Conservation (phyloP, 2,113 vertebrate genomes). For the Salvator merianae region DNA sequence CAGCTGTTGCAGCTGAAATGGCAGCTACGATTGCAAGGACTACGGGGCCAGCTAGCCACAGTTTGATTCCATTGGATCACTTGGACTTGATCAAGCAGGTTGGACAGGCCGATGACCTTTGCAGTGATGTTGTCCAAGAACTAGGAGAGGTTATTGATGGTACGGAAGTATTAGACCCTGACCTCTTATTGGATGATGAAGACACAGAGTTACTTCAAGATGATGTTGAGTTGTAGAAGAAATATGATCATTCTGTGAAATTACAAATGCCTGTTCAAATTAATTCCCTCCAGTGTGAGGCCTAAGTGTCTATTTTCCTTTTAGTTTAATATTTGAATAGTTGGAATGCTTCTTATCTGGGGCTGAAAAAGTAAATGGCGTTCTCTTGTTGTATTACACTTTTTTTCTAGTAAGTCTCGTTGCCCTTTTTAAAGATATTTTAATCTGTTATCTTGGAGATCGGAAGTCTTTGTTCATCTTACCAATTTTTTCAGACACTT, state of each 20-base stretch:
- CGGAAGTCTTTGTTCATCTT: constrained; percentile 42
- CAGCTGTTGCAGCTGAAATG: constrained; percentile 78
- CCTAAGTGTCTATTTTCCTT: constrained; percentile 66
- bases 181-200: constrained; percentile 78
- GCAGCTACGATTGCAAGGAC: constrained; percentile 79
- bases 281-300: constrained; percentile 64
- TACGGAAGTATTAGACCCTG: constrained; percentile 76
- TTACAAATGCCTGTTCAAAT: constrained; percentile 55
- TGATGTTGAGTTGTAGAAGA: constrained; percentile 79
- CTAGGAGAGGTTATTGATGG: constrained; percentile 78
- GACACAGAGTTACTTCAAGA: constrained; percentile 77
- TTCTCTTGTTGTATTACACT: constrained; percentile 50
- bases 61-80: constrained; percentile 79
- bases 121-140: constrained; percentile 76
- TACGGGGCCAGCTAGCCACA: constrained; percentile 67
- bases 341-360: constrained; percentile 70
- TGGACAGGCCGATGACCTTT: constrained; percentile 73
- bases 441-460: constrained; percentile 45
- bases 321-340: constrained; percentile 78
- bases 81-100: constrained; percentile 79
- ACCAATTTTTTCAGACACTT: constrained; percentile 37
- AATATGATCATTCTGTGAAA: constrained; percentile 32
- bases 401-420: constrained; percentile 37
- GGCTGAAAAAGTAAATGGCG: constrained; percentile 57
- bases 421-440: constrained; percentile 74